Percentiles rank a stretch among this genome's conserved stretches.
Evolutionary conservation across 1,140 invertebrate species (phyloP).

Genomic region (Manduca sexta): DNA sequence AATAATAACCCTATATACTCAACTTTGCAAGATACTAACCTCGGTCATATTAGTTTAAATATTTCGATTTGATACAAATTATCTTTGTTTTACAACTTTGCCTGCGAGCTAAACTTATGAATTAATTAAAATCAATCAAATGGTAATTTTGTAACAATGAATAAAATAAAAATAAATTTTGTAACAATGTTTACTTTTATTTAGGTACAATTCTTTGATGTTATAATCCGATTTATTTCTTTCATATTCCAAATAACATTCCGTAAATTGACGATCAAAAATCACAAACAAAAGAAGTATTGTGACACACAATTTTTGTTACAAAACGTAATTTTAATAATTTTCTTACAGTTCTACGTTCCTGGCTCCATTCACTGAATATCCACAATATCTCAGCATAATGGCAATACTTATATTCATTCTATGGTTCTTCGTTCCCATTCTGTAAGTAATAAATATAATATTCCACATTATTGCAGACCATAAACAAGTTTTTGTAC

Average conservation of each 20-base stretch:
- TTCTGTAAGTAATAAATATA: slow-evolving; percentile 55
- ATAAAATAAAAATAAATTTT: too few relatives aligned
- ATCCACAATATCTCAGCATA: slow-evolving; percentile 63
- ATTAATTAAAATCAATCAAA: too few relatives aligned
- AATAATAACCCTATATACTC: too few relatives aligned
- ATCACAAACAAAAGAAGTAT: too few relatives aligned
- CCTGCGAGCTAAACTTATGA: too few relatives aligned
- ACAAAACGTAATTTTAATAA: not conserved
- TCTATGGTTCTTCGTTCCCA: slow-evolving; percentile 68
- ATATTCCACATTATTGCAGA: slow-evolving; percentile 1
- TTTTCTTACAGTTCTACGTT: slow-evolving; percentile 61
- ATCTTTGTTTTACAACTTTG: too few relatives aligned
- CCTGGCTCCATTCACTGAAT: slow-evolving; percentile 60
- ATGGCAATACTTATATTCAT: slow-evolving; percentile 67
- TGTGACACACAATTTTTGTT: not conserved
- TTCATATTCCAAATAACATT: not conserved
- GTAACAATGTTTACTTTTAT: not conserved
- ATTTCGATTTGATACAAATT: too few relatives aligned
- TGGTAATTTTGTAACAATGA: too few relatives aligned
- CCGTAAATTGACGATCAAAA: too few relatives aligned
- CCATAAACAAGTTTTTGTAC: slow-evolving; percentile 1
- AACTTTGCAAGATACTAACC: too few relatives aligned
- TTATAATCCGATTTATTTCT: not conserved
- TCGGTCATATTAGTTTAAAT: too few relatives aligned
- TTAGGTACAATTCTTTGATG: not conserved